phyloP scores from a whole-genome alignment of 2,113 vertebrate species.

The Periophthalmodon schlosseri region DNA sequence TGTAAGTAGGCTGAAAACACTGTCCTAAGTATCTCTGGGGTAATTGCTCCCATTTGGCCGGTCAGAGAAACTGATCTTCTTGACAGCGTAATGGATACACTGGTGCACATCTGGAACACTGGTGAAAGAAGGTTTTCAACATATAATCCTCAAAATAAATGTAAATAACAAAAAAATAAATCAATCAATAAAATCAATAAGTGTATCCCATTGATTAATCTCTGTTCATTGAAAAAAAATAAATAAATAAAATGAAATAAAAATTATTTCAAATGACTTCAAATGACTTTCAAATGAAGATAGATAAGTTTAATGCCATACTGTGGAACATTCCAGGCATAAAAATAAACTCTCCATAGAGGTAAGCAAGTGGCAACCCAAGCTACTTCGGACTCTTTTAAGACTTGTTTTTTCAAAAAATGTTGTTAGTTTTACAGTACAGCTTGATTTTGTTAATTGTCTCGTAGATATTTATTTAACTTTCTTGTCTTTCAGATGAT shows the following conservation, averaged over 20 bases:
- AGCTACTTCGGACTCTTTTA: too few species aligned
- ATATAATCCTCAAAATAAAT: not conserved
- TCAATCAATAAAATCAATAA: not conserved
- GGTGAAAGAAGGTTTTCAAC: conserved; percentile 12
- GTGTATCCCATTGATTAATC: too few species aligned
- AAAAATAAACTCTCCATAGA: too few species aligned
- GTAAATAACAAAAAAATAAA: not conserved
- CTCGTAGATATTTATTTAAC: not conserved
- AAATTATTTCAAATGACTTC: too few species aligned
- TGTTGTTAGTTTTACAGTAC: too few species aligned
- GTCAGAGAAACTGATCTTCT: conserved; percentile 55
- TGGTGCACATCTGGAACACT: conserved; percentile 51
- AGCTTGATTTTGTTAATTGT: not conserved
- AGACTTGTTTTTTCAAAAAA: too few species aligned
- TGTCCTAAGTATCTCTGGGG: conserved; percentile 69
- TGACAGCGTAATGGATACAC: conserved; percentile 68
- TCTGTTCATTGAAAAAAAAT: too few species aligned
- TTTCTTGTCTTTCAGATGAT: conserved; percentile 80
- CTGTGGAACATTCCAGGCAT: too few species aligned
- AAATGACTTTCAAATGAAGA: too few species aligned
- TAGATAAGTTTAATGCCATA: too few species aligned
- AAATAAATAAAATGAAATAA: too few species aligned
- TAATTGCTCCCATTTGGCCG: conserved; percentile 74
- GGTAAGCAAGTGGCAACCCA: too few species aligned
- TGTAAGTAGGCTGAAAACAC: conserved; percentile 68